phyloP scores from a whole-genome alignment of 2,797 vertebrate species.

The Lacerta bilineata region DNA sequence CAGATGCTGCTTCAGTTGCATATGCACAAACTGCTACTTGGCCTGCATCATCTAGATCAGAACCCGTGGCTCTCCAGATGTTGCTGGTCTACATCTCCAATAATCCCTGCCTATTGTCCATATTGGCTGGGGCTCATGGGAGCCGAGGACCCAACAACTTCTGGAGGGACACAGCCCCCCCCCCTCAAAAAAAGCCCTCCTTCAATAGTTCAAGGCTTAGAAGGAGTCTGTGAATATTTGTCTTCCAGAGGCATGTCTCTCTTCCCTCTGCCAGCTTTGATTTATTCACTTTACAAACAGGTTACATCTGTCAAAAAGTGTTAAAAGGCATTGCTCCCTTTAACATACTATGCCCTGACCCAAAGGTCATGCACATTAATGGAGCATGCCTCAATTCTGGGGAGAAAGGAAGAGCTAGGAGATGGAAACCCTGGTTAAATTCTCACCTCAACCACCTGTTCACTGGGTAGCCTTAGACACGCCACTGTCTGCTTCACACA shows the following conservation, averaged over 20 bases:
- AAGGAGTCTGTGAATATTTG: not conserved
- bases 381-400: not conserved
- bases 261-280: not conserved
- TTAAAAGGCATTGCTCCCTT: not conserved
- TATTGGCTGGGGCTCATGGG: not conserved
- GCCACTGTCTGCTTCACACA: not conserved
- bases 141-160: not conserved
- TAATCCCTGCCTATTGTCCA: not conserved
- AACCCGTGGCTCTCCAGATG: not conserved
- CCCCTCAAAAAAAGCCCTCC: too few species aligned
- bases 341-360: not conserved
- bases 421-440: not conserved
- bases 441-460: not conserved
- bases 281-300: not conserved
- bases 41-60: not conserved
- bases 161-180: not conserved
- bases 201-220: not conserved
- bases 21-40: not conserved
- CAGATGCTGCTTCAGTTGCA: not conserved
- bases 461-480: not conserved
- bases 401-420: not conserved
- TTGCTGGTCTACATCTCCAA: not conserved
- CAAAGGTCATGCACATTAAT: conserved; percentile 1
- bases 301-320: not conserved
- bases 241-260: not conserved